phyloP scores from a whole-genome alignment of 1,140 invertebrate species.

The Drosophila kanapiae region DNA sequence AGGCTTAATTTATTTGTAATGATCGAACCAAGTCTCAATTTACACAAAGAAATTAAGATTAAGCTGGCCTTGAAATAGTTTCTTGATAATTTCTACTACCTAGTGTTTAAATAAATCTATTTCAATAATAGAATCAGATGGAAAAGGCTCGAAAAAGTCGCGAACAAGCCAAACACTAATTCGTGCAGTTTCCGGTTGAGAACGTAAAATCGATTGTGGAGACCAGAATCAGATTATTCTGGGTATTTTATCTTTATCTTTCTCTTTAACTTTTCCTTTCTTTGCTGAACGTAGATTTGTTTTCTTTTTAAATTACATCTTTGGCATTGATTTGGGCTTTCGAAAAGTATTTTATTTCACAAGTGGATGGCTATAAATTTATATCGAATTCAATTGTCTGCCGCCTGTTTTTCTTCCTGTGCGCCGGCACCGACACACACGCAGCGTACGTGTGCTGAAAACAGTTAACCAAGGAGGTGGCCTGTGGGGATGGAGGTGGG shows the following conservation, averaged over 20 bases:
- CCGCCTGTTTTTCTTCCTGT: constrained; percentile 33
- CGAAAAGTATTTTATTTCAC: constrained; percentile 34
- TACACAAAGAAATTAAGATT: not conserved
- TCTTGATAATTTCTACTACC: not conserved
- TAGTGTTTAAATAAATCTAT: not conserved
- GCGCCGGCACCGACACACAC: constrained; percentile 15
- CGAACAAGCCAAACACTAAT: constrained; percentile 14
- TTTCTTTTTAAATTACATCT: constrained; percentile 31
- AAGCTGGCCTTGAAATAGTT: not conserved
- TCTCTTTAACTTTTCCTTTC: constrained; percentile 8
- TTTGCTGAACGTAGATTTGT: constrained; percentile 14
- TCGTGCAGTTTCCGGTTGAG: constrained; percentile 7
- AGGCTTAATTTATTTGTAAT: not conserved
- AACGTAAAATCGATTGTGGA: constrained; percentile 10
- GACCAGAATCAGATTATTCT: constrained; percentile 3
- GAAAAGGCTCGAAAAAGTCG: constrained; percentile 3
- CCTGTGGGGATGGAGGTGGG: not conserved
- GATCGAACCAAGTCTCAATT: not conserved
- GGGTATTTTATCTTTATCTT: not conserved
- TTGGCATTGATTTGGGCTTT: constrained; percentile 41
- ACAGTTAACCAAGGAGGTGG: constrained; percentile 66
- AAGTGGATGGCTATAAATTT: constrained; percentile 29
- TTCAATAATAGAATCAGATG: not conserved
- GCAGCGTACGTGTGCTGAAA: constrained; percentile 51
- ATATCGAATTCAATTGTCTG: constrained; percentile 43